Conservation (phyloP, 2,888 invertebrate species). For the Drosophila nigricruria region DNA sequence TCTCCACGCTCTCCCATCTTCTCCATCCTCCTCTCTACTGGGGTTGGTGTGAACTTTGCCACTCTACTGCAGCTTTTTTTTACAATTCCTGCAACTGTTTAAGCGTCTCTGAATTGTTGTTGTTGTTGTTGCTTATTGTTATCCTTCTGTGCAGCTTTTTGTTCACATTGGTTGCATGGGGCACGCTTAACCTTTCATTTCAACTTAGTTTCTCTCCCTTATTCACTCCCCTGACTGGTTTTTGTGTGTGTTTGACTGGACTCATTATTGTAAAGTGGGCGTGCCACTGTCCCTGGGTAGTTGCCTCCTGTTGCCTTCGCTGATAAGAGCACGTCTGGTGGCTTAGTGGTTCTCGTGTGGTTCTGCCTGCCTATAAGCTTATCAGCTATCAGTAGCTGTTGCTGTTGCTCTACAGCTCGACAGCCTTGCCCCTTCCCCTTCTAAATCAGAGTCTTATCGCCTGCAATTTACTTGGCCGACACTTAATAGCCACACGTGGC, state of each 20-base stretch:
- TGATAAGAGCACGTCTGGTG: slow-evolving; percentile 69
- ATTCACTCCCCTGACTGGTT: slow-evolving; percentile 4
- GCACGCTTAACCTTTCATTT: slow-evolving; percentile 33
- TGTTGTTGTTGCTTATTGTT: slow-evolving; percentile 44
- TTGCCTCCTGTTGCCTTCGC: slow-evolving; percentile 34
- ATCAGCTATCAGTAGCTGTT: slow-evolving; percentile 54
- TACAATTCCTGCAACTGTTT: slow-evolving; percentile 49
- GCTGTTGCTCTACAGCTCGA: slow-evolving; percentile 13
- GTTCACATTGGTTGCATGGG: slow-evolving; percentile 50
- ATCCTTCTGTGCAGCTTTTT: slow-evolving; percentile 34
- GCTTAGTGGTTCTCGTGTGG: slow-evolving; percentile 51
- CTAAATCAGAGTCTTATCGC: slow-evolving; percentile 44
- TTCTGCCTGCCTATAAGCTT: slow-evolving; percentile 25
- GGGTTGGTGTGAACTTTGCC: slow-evolving; percentile 84
- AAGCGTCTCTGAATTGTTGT: slow-evolving; percentile 43
- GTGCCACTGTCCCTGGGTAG: slow-evolving; percentile 14
- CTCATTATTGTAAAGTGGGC: slow-evolving; percentile 49
- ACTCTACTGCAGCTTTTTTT: slow-evolving; percentile 76
- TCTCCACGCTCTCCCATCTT: too few species aligned
- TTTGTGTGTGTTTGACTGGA: slow-evolving; percentile 9
- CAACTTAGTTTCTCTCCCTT: background rate
- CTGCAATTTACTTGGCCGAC: slow-evolving; percentile 38
- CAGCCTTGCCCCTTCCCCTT: background rate
- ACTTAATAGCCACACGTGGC: slow-evolving; percentile 31
- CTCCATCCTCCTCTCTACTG: background rate